Evolutionary conservation across 2,888 invertebrate genomes (phyloP), one percentile per base, ranked within the genome.

Genomic region (Xestoiulus laeticollis): DNA sequence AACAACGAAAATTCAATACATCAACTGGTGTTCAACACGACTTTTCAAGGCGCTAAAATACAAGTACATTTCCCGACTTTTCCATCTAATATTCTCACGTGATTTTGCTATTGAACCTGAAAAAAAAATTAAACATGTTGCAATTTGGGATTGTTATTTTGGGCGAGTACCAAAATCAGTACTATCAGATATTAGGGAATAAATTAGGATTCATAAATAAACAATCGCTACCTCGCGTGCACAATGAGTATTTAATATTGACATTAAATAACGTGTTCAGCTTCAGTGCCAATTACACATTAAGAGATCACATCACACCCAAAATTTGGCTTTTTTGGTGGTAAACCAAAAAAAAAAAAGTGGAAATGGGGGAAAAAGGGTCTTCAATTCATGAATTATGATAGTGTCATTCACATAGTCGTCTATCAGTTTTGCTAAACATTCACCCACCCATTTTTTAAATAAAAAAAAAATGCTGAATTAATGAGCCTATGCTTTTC

Each of bases 401-500:
- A 53, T 53, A n/a, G 53, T 53, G 53, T 53, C 53, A 53, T 53
- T 53, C 8, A 48, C 48, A 16, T 48, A 48, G 48, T 48, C 48
- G 48, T 48, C 53, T 53, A 53, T 53, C 53, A 53, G 53, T 53
- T 53, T 38, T 53, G 53, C 53, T 53, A 53, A 53, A 53, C 53
- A 53, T 53, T 53, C 53, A n/a, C 53, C 53, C 53, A 53, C 53
- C 53, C 53, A 53, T 53, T 53, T n/a, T 1, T 53, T 83, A 83
- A 83, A n/a, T n/a, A n/a, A n/a, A n/a, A n/a, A n/a, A n/a, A 83
- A 83, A 38, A 26, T 83, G 83, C 83, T 33, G 32, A 33, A 83
- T 33, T 83, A 33, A 83, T 83, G 83, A 38, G 83, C 38, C 19
- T 6, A 38, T 38, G 33, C 4, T 6, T 38, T 38, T 6, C 6